phyloP scores from a whole-genome alignment of 1,140 invertebrate species.

The Oncopodura yosiiana region DNA sequence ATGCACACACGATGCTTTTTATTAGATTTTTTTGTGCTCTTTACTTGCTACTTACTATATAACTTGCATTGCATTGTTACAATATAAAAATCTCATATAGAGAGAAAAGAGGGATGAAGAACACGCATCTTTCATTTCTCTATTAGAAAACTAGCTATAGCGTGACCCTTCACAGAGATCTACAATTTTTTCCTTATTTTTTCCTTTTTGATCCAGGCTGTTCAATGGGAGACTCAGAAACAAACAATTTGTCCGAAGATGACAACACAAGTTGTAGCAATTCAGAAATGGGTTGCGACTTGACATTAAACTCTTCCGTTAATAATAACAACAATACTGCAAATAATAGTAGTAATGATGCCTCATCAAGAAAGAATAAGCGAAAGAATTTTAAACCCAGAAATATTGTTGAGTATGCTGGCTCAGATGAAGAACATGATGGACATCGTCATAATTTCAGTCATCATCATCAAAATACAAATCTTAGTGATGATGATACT shows the following conservation, averaged over 20 bases:
- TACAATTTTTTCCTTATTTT: no score
- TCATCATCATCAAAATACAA: constrained; percentile 5
- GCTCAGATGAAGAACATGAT: constrained; percentile 33
- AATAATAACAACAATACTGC: constrained; percentile 15
- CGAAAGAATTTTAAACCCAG: constrained; percentile 33
- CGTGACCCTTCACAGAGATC: no score
- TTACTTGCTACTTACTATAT: no score
- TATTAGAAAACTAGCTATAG: no score
- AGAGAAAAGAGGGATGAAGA: no score
- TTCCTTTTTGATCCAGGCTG: constrained; percentile 21
- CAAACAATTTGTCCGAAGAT: constrained; percentile 30
- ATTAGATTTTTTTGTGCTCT: no score
- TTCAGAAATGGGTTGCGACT: constrained; percentile 32
- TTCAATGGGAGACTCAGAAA: constrained; percentile 29
- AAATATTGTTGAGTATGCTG: constrained; percentile 33
- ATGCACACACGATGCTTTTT: no score
- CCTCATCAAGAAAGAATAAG: constrained; percentile 32
- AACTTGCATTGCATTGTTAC: no score
- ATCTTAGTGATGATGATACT: background rate
- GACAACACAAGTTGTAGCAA: constrained; percentile 35
- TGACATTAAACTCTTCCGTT: constrained; percentile 18
- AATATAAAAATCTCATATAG: no score
- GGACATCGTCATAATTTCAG: constrained; percentile 7
- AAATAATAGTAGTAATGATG: constrained; percentile 8
- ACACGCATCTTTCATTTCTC: no score